Evolutionary conservation across 35 echinoderm and acorn worm species (phyloP).

Genomic region (Diadema setosum): DNA sequence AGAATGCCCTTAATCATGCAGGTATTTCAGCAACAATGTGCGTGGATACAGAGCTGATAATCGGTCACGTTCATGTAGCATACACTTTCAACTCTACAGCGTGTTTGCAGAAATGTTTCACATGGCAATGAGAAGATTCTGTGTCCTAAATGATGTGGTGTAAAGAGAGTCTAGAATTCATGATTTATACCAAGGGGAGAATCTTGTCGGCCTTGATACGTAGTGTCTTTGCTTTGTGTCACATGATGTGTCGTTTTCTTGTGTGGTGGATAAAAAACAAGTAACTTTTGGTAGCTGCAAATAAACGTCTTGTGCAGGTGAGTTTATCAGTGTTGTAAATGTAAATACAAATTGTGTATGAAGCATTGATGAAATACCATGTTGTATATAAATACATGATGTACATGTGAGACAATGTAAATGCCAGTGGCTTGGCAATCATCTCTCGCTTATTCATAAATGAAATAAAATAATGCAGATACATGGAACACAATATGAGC

Average conservation of each 20-base stretch:
- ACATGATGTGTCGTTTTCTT: background rate
- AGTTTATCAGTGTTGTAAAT: background rate
- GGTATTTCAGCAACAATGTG: no score
- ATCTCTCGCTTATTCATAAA: background rate
- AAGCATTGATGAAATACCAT: background rate
- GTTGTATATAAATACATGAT: background rate
- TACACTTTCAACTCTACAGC: no score
- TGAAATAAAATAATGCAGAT: slow-evolving; percentile 12
- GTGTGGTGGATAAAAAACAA: background rate
- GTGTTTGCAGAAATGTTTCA: no score
- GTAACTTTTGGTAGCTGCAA: background rate
- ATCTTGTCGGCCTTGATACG: background rate
- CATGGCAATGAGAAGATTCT: background rate
- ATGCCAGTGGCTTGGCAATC: background rate
- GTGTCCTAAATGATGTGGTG: background rate
- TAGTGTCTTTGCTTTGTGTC: background rate
- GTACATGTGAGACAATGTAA: background rate
- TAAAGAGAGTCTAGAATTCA: background rate
- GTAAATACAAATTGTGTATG: slow-evolving; percentile 4
- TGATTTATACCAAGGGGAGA: background rate
- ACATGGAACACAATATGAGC: background rate
- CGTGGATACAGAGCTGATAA: no score
- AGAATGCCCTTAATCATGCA: no score
- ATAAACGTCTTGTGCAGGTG: background rate
- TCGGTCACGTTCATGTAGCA: no score